Base-by-base conservation (phyloP, 2,888 invertebrate species). In the Heliconius erato region DNA sequence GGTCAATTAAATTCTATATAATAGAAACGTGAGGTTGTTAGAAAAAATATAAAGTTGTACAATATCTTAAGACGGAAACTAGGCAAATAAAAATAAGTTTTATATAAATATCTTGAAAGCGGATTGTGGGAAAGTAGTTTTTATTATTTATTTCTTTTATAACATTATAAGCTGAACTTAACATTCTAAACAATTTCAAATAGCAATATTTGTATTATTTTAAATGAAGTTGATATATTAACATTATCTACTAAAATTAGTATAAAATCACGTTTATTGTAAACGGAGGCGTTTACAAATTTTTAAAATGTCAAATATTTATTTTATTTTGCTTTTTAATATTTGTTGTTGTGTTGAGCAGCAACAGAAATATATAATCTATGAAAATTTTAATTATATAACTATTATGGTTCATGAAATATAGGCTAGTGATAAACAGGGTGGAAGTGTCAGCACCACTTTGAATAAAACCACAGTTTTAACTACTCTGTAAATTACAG, bases 81-180 rank as follows among this genome's bases (percentile, higher is more conserved):
- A 40, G 26, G 26, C 40, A 44, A 71, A 71, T 44, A 71, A 71
- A 71, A 71, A 44, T 71, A 71, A 5, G 14, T n/a, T 71, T 71
- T 26, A 71, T 71, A 71, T 40, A 71, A 71, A 71, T 14, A 12
- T 71, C n/a, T 71, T 71, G 14, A 40, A 71, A 71, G 71, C 71
- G 26, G 71, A n/a, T 71, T 71, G 71, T 44, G n/a, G 26, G 44
- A 71, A 44, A 71, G 71, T 71, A 26, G 44, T 71, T 26, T 71
- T 44, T 32, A 0, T n/a, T 44, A 11, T 7, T 26, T 9, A 14
- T 71, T 44, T 26, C 44, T 26, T 71, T 44, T 65, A 28, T 14
- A 65, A 65, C 26, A 65, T 65, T 71, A 16, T 44, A 16, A 44
- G 2, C 44, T 71, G 40, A 14, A 71, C 14, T 71, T n/a, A 54